Base-by-base conservation (phyloP, 2,888 invertebrate species). In the Chloroclysta siterata region DNA sequence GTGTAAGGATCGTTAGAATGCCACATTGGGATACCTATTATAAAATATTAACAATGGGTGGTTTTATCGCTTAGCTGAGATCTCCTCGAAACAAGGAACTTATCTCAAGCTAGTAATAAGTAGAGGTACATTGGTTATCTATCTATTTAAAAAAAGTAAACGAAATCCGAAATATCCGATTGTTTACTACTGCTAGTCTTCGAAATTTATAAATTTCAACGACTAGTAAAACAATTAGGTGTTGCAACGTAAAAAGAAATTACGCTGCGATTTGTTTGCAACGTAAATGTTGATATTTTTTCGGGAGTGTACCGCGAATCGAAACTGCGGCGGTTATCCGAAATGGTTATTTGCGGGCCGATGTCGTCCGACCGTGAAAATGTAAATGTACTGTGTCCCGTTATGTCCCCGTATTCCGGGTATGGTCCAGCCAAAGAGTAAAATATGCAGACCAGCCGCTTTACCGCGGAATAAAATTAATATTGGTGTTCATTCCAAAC, bases 381-480 rank as follows among this genome's bases (percentile, higher is more conserved):
- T 68, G 66, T 72, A 70, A 72, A 68, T 68, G 66, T 66, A 62
- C 63, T 64, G 65, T 64, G 68, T 59, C 50, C 56, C 63, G 58
- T 66, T 66, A 63, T 68, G 50, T 41, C 53, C 63, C 59, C 52
- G 58, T 52, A 58, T 58, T 63, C 60, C 29, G 59, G 57, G 59
- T 57, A 53, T 53, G 51, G 39, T 17, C 22, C 28, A 14, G 63
- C 33, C 64, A 64, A 10, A 64, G 60, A 64, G 56, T 42, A 58
- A 50, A 15, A 4, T 33, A 13, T 13, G 48, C 44, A 57, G 53
- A 53, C 13, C 17, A 15, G 3, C 8, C 22, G 3, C 22, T 22
- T 22, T 22, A 22, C n/a, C n/a, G n/a, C n/a, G n/a, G n/a, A 22
- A 22, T 22, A 22, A 22, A 3, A 22, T 22, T 22, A 22, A 22